These are phyloP conservation scores for Eurosta solidaginis DNA, from an alignment of 1,140 invertebrate species.

Conservation along the genomic window DNA sequence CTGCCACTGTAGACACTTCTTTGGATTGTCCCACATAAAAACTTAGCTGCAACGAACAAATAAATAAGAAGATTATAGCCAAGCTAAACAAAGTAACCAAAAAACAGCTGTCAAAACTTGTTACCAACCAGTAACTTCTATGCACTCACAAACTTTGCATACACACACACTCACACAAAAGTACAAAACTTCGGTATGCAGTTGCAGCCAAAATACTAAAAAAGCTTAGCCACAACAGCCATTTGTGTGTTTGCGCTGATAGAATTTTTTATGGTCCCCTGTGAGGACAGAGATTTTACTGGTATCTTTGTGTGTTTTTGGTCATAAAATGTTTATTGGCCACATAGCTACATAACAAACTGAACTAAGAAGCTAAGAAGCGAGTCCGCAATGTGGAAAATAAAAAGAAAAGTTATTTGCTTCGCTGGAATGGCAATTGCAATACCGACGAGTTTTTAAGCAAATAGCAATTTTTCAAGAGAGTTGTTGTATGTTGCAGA, in stretches of 20 bases:
- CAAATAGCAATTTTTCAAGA: too few species aligned
- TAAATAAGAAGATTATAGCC: conserved; percentile 17
- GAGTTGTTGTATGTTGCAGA: too few species aligned
- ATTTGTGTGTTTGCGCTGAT: background rate
- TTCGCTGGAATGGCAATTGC: background rate
- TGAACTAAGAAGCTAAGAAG: background rate
- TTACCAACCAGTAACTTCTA: conserved; percentile 1
- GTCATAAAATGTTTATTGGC: background rate
- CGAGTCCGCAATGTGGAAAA: background rate
- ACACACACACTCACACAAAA: too few species aligned
- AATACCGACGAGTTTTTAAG: too few species aligned
- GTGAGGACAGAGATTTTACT: background rate
- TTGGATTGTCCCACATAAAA: too few species aligned
- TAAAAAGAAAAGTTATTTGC: background rate
- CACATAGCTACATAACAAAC: background rate
- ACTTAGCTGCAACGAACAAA: background rate
- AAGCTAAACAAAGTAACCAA: conserved; percentile 15
- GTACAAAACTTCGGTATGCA: conserved; percentile 2
- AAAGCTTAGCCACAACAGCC: background rate
- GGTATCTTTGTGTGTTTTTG: background rate
- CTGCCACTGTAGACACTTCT: too few species aligned
- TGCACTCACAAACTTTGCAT: conserved; percentile 1
- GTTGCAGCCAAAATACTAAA: background rate
- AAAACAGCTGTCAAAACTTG: conserved; percentile 26
- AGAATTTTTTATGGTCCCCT: background rate